Base-by-base conservation (phyloP, 2,113 vertebrate genomes). In the Sterna hirundo region DNA sequence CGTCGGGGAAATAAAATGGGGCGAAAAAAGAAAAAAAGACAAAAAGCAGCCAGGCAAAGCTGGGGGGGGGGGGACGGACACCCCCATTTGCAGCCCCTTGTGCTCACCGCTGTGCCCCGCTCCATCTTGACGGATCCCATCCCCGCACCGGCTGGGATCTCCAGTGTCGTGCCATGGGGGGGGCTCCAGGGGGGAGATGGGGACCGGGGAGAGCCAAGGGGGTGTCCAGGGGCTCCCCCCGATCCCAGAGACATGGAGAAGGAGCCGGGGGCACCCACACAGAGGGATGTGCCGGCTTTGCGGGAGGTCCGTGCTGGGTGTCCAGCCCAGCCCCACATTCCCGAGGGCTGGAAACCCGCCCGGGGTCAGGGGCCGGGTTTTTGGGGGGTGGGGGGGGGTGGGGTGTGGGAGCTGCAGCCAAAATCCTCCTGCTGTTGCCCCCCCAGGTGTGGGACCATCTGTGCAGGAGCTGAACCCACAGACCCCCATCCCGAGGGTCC, bases 271-370 rank as follows among this genome's bases (percentile, higher is more conserved):
- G 26, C 46, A 30, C 49, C 15, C 13, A 7, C 0, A 5, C 21
- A 32, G 61, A 32, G 71, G 32, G 66, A 55, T 11, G 30, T 17
- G 38, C 44, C 4, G 1, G 58, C 40, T 30, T 10, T 68, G 77
- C 2, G 66, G 90, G 89, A 85, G 83, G 92, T 83, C 66, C 21
- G 5, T 34, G 79, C 21, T 88, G 94, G 81, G 76, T 82, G 80
- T 94, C 44, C 86, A 1, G 78, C 78, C 94, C 86, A 79, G 78
- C 94, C 94, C 83, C n/a, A 3, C 86, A 87, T 95, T 95, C 86
- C 86, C 61, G 22, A 83, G 57, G 40, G n/a, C 68, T 90, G 92
- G 77, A 83, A 90, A 42, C 14, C 29, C 0, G 5, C 78, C 83
- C 6, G 1, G 52, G 68, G 86, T 66, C 69, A 91, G 80, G 86